Percentiles rank a stretch among this genome's conserved stretches.
Evolutionary conservation across 1,140 invertebrate species (phyloP).

Genomic region (Notospermus geniculatus): DNA sequence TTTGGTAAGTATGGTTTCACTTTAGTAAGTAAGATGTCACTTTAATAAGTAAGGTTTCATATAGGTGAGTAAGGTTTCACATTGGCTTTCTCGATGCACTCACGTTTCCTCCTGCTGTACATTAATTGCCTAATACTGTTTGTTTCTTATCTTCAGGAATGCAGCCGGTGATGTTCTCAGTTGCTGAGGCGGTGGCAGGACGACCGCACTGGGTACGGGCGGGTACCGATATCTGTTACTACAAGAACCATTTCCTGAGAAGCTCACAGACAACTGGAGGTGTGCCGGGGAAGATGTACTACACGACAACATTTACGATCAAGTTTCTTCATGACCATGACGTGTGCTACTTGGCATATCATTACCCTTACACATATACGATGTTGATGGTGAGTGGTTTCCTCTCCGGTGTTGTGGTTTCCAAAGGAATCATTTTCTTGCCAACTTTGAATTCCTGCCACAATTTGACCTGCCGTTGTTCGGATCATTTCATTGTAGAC

Average conservation of each 20-base stretch:
- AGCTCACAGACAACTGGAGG: conserved; percentile 54
- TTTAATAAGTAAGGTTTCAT: no score
- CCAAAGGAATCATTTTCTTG: no score
- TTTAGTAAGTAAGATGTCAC: no score
- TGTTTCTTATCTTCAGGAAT: conserved; percentile 73
- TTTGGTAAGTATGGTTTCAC: no score
- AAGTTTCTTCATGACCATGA: conserved; percentile 88
- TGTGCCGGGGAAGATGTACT: conserved; percentile 63
- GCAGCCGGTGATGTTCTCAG: conserved; percentile 88
- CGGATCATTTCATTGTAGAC: no score
- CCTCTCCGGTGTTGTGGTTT: background rate
- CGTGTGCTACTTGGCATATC: conserved; percentile 91
- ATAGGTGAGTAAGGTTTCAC: no score
- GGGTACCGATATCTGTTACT: conserved; percentile 81
- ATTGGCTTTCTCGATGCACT: background rate
- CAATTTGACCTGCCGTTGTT: no score
- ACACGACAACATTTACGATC: conserved; percentile 90
- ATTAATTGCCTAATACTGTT: no score
- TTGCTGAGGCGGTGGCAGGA: conserved; percentile 67
- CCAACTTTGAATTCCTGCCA: no score
- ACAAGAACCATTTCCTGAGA: conserved; percentile 58
- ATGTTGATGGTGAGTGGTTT: conserved; percentile 59
- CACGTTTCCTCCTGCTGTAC: background rate
- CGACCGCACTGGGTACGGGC: conserved; percentile 70
- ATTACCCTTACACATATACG: conserved; percentile 94